phyloP scores from a whole-genome alignment of 2,797 vertebrate species.

The Pangasius macronema region DNA sequence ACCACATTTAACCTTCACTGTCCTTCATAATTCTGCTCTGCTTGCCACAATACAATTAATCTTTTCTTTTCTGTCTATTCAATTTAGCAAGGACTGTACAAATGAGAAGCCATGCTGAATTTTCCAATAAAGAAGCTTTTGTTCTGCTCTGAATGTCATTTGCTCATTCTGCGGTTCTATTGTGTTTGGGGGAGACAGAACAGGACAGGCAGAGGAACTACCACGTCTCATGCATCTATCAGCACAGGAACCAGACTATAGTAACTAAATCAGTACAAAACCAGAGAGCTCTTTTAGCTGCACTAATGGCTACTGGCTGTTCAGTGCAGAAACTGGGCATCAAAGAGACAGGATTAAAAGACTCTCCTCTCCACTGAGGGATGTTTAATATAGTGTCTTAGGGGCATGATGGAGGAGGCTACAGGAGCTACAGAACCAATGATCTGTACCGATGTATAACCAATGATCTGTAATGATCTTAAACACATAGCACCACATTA shows the following conservation, averaged over 20 bases:
- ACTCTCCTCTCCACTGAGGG: neutral
- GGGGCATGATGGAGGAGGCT: neutral
- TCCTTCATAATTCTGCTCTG: constrained; percentile 44
- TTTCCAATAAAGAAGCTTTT: constrained; percentile 49
- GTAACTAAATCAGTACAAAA: constrained; percentile 4
- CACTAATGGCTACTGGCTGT: neutral
- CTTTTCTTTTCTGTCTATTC: constrained; percentile 41
- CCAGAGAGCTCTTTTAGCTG: neutral
- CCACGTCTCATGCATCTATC: neutral
- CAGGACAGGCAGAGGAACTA: constrained; percentile 1
- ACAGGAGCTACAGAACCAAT: neutral
- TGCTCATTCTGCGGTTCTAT: constrained; percentile 44
- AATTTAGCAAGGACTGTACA: constrained; percentile 37
- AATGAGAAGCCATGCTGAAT: constrained; percentile 24
- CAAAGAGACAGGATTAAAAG: neutral
- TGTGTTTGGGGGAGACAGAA: constrained; percentile 28
- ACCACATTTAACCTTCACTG: constrained; percentile 44
- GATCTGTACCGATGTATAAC: neutral
- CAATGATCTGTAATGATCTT: neutral
- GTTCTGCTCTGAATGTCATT: constrained; percentile 50
- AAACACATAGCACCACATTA: neutral
- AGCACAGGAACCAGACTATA: constrained; percentile 6
- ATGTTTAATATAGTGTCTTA: neutral
- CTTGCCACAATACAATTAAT: constrained; percentile 41
- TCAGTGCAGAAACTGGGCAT: neutral